phyloP scores from a whole-genome alignment of 1,140 invertebrate species.

The Spodoptera frugiperda region DNA sequence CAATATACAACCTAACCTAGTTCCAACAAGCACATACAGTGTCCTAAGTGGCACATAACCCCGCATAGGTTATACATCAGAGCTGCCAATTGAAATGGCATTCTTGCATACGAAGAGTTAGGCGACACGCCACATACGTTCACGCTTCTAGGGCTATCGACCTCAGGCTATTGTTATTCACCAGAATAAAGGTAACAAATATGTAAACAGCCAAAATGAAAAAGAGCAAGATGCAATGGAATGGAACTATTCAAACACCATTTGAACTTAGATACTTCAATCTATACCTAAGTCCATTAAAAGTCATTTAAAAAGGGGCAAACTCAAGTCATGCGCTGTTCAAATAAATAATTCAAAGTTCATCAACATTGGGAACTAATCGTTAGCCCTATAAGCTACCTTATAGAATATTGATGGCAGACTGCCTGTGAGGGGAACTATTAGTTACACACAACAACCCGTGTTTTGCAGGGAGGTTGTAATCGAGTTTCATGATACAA shows the following conservation, averaged over 20 bases:
- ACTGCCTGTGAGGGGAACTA: constrained; percentile 1
- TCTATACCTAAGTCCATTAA: too few species aligned
- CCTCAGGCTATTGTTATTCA: neutral
- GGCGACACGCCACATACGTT: constrained; percentile 27
- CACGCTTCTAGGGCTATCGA: constrained; percentile 13
- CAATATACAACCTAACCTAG: neutral
- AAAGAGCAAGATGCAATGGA: too few species aligned
- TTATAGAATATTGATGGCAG: constrained; percentile 19
- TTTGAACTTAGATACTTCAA: too few species aligned
- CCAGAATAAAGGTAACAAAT: too few species aligned
- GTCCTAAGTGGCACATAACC: constrained; percentile 2
- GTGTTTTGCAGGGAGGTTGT: neutral
- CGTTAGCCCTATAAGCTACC: constrained; percentile 3
- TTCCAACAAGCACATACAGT: neutral
- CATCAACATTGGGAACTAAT: constrained; percentile 8
- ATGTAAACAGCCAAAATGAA: too few species aligned
- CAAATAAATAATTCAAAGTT: neutral
- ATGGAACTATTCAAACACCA: too few species aligned
- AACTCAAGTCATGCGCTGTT: too few species aligned
- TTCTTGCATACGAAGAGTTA: constrained; percentile 14
- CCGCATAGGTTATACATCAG: constrained; percentile 10
- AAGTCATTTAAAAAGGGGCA: too few species aligned
- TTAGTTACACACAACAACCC: neutral
- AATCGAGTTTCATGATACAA: constrained; percentile 12
- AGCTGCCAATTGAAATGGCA: constrained; percentile 36